Percentiles rank a stretch among this genome's conserved stretches.
These are phyloP conservation scores for Herpetotheres cachinnans DNA, from an alignment of 2,113 vertebrate species.

Conservation along the genomic window DNA sequence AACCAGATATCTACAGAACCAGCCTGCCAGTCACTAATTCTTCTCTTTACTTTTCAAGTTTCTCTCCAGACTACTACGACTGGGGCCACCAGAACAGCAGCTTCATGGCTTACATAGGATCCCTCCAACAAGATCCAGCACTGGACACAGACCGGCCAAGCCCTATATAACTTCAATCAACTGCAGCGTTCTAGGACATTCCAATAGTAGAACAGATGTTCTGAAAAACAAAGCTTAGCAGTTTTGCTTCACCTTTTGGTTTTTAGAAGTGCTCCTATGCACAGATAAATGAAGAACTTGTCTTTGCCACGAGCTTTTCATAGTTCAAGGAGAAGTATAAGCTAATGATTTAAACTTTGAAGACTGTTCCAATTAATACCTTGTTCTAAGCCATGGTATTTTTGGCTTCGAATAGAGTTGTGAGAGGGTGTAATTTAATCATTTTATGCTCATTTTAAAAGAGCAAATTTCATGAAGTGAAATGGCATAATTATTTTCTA, in stretches of 20 bases:
- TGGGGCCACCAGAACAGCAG: constrained; percentile 87
- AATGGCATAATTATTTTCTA: constrained; percentile 60
- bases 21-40: not conserved
- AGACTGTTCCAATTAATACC: constrained; percentile 52
- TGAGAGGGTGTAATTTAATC: constrained; percentile 66
- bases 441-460: constrained; percentile 68
- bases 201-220: not conserved
- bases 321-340: constrained; percentile 51
- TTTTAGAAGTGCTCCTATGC: constrained; percentile 24
- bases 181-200: not conserved
- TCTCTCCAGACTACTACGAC: constrained; percentile 86
- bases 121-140: constrained; percentile 73
- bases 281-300: constrained; percentile 53
- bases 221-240: constrained; percentile 4
- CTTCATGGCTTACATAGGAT: constrained; percentile 82
- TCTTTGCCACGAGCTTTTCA: constrained; percentile 39
- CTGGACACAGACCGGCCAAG: constrained; percentile 76
- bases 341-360: constrained; percentile 62
- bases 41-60: constrained; percentile 68
- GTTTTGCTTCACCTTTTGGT: constrained; percentile 19
- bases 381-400: constrained; percentile 26
- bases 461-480: constrained; percentile 70
- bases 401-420: constrained; percentile 43
- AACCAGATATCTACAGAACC: not conserved
- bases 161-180: constrained; percentile 55